Percentiles rank a stretch among this genome's conserved stretches.
Conservation (phyloP, 2,113 vertebrate genomes). For the Zosterops borbonicus region DNA sequence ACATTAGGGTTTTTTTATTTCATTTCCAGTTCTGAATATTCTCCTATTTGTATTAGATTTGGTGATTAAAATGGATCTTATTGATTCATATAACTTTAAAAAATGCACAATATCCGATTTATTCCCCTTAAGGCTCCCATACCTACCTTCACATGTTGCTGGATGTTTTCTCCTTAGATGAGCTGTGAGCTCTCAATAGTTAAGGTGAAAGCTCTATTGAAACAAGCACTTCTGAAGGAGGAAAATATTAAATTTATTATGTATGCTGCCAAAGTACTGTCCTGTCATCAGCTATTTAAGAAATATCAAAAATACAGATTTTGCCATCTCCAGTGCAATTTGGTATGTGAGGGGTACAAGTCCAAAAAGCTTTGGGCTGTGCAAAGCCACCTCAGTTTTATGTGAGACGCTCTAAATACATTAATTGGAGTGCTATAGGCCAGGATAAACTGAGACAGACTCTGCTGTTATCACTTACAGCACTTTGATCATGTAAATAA, state of each 20-base stretch:
- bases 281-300: background rate
- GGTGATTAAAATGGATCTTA: background rate
- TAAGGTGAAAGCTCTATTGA: background rate
- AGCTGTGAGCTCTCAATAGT: background rate
- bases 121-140: background rate
- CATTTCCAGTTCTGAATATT: background rate
- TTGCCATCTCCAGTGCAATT: background rate
- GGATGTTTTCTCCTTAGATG: background rate
- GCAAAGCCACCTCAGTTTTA: background rate
- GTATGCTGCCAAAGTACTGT: background rate
- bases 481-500: background rate
- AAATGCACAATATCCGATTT: background rate
- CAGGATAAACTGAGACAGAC: background rate
- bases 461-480: background rate
- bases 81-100: background rate
- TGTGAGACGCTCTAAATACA: fast-evolving
- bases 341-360: background rate
- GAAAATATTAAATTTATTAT: background rate
- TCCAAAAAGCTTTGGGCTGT: background rate
- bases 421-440: background rate
- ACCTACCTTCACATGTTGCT: background rate
- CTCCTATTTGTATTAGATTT: background rate
- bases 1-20: background rate
- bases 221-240: background rate
- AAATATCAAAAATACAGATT: background rate